These are phyloP conservation scores for Brachynemurus nebulosus DNA, from an alignment of 2,888 invertebrate genomes.

Conservation along the genomic window DNA sequence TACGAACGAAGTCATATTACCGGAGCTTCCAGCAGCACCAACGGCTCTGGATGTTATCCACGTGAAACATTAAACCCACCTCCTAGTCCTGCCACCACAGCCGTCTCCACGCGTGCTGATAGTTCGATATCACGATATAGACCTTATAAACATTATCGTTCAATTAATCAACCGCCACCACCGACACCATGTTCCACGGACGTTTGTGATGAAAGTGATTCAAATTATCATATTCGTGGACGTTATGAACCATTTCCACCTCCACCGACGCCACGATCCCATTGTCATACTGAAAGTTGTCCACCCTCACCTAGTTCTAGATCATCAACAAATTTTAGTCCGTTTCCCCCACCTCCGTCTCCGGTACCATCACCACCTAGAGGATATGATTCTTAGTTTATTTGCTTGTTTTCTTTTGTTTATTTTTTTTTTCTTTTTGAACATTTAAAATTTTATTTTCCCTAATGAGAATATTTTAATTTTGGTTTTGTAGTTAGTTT, in stretches of 20 bases:
- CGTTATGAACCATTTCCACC: constrained; percentile 57
- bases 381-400: constrained; percentile 30
- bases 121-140: constrained; percentile 48
- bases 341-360: constrained; percentile 74
- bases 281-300: constrained; percentile 58
- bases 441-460: too few species aligned
- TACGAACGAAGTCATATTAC: constrained; percentile 52
- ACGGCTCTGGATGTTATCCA: constrained; percentile 56
- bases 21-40: constrained; percentile 52
- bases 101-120: constrained; percentile 37
- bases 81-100: constrained; percentile 74
- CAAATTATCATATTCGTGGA: constrained; percentile 47
- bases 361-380: constrained; percentile 50
- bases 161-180: constrained; percentile 75
- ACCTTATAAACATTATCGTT: constrained; percentile 61
- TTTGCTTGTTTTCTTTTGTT: too few species aligned
- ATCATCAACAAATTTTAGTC: constrained; percentile 66
- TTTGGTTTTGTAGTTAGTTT: too few species aligned
- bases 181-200: constrained; percentile 93
- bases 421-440: too few species aligned
- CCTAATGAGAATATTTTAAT: too few species aligned
- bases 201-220: constrained; percentile 81
- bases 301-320: constrained; percentile 57
- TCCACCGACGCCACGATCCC: constrained; percentile 61
- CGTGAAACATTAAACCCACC: constrained; percentile 80